Base-by-base conservation (phyloP, 2,113 vertebrate species). In the Vulpes ferrilata region DNA sequence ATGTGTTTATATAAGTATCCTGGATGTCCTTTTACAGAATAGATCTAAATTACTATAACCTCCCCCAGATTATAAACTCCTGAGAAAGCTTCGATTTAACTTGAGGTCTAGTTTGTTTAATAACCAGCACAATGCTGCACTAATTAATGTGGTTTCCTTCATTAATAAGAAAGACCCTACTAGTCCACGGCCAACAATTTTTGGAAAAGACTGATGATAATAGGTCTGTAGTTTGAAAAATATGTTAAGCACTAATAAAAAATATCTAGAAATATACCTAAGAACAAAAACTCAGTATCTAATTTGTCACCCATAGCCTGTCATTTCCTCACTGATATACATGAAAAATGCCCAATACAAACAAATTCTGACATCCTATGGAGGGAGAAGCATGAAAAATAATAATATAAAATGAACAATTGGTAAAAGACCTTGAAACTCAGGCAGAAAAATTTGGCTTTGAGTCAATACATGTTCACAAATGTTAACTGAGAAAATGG, bases 401-500 rank as follows among this genome's bases (percentile, higher is more conserved):
- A 51, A 5, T 65, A 78, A 82, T 16, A 60, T 80, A 30, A 81
- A 93, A 74, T 60, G 43, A 88, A 93, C 10, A 89, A 19, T 71
- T 90, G 73, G 20, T 84, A 78, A 88, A 96, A 35, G 43, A 35
- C 27, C 85, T 79, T 92, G 15, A 74, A 3, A 19, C 27, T 53
- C 71, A 95, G 71, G 57, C 32, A 93, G 15, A 84, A 86, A 86
- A 94, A 43, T 74, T 13, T 92, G 67, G 38, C 43, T 96, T 74
- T 60, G 69, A 53, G 51, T 87, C 32, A 86, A 16, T 11, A 60
- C 10, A 85, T 35, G 9, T 93, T 64, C 57, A 81, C 27, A 78
- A 83, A 20, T 13, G 3, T 82, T 82, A 82, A 85, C 30, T 88
- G 35, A 88, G 57, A 67, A 83, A 88, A 87, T 9, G 30, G 55